Base-by-base conservation (phyloP, 23 tunicate species). In the Corella eumyota region DNA sequence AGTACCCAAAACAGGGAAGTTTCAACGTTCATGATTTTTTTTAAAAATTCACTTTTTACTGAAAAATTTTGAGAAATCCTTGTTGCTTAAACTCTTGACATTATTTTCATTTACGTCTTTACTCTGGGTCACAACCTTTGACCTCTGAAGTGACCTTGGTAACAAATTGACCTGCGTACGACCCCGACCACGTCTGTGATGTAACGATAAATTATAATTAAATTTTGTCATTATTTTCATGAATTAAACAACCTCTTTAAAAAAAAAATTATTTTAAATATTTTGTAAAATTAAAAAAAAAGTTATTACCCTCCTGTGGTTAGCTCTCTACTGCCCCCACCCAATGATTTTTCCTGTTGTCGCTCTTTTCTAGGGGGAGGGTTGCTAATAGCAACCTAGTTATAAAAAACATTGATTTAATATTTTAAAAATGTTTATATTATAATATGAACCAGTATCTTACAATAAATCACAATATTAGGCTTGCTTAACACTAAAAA, bases 301-400 rank as follows among this genome's bases (percentile, higher is more conserved):
- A 40, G n/a, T 25, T 9, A 23, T 44, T 55, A 74, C 80, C 80
- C 47, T 57, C 82, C 79, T 32, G 35, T 34, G 6, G 32, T 24
- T 34, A 52, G 62, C 11, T 23, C 25, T 30, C 81, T 38, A n/a
- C 20, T 66, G 15, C 65, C 81, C 28, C 44, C 65, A 28, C 72
- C 71, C 5, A 64, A 56, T 11, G 56, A 38, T 29, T 44, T 64
- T 29, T 21, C 36, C 20, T n/a, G 57, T 19, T 19, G 20, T 19
- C 20, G n/a, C 6, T 9, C 57, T 17, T 66, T 76, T n/a, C 95
- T 55, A 19, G 74, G 17, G 0, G 95, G 95, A n/a, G 95, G 95
- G 57, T 85, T 85, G 53, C 95, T 85, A n/a, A 85, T 85, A 36
- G 85, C 95, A 40, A 85, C 95, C 94, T 84, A 66, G 15, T 7